Conservation (phyloP, 2,797 vertebrate species). For the Ibycter americanus region DNA sequence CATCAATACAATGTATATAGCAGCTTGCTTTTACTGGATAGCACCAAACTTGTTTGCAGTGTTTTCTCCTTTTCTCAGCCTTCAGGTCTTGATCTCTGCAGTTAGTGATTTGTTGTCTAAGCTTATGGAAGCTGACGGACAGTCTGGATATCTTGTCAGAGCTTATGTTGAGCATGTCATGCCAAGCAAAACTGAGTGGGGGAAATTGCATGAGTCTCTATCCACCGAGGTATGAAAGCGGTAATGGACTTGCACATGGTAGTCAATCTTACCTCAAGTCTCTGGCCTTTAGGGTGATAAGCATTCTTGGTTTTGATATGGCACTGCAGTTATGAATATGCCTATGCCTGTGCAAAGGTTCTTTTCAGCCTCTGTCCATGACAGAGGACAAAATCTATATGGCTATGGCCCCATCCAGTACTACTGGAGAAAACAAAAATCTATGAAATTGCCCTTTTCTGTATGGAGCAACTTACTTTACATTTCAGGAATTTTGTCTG, state of each 20-base stretch:
- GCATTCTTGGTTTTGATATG: neutral
- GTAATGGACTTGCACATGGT: neutral
- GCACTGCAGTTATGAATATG: neutral
- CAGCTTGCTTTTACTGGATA: neutral
- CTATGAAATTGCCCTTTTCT: neutral
- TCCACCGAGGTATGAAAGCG: constrained; percentile 82
- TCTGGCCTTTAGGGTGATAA: neutral
- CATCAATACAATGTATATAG: neutral
- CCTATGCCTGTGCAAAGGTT: neutral
- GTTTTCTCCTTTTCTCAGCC: constrained; percentile 74
- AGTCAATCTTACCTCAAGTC: neutral
- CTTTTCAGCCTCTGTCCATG: neutral
- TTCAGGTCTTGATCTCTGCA: constrained; percentile 85
- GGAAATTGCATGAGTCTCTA: constrained; percentile 80
- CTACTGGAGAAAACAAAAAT: neutral
- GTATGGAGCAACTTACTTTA: neutral
- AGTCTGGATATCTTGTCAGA: constrained; percentile 67
- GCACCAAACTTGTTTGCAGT: neutral
- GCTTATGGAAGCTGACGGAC: constrained; percentile 75
- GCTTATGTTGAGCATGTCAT: constrained; percentile 79
- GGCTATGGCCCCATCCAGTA: neutral
- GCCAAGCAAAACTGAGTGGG: constrained; percentile 85
- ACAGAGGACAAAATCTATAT: neutral
- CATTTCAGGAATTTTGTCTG: neutral
- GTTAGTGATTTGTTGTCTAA: constrained; percentile 82